Evolutionary conservation across 2,888 invertebrate genomes (phyloP).

Genomic region (Drosophila hamatofila): DNA sequence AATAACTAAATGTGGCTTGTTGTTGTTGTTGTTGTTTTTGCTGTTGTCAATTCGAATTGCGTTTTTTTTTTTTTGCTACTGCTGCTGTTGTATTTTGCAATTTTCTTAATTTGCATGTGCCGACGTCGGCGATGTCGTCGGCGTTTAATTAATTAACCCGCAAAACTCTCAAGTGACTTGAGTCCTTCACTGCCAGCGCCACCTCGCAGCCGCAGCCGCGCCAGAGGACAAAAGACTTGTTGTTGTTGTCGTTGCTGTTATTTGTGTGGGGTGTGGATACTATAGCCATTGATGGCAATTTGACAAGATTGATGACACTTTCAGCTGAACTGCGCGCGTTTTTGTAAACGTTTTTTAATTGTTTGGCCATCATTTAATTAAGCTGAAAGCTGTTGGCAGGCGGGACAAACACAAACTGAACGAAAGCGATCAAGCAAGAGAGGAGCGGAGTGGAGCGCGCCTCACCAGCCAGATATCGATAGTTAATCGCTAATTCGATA

Average conservation of each 20-base stretch:
- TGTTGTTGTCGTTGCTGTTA: slow-evolving; percentile 12
- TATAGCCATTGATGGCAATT: slow-evolving; percentile 61
- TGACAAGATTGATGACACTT: slow-evolving; percentile 77
- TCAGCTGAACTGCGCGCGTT: slow-evolving; percentile 48
- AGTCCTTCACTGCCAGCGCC: slow-evolving; percentile 66
- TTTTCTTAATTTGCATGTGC: slow-evolving; percentile 81
- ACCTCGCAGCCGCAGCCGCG: slow-evolving; percentile 10
- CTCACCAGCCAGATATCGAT: slow-evolving; percentile 33
- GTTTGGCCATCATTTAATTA: slow-evolving; percentile 71
- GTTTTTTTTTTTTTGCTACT: not conserved
- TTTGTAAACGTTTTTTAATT: slow-evolving; percentile 77
- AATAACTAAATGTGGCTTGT: slow-evolving; percentile 45
- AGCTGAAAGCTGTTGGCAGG: slow-evolving; percentile 57
- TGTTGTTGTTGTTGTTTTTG: slow-evolving; percentile 14
- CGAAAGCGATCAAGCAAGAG: slow-evolving; percentile 1
- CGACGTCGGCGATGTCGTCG: slow-evolving; percentile 49
- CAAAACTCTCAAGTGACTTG: slow-evolving; percentile 71
- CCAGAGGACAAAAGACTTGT: slow-evolving; percentile 45
- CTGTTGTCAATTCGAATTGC: slow-evolving; percentile 49
- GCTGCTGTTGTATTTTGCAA: slow-evolving; percentile 63
- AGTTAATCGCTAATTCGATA: slow-evolving; percentile 24
- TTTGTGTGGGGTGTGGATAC: slow-evolving; percentile 27
- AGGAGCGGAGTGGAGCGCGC: not conserved
- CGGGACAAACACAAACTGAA: not conserved
- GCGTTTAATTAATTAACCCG: slow-evolving; percentile 74